Evolutionary conservation across 2,113 vertebrate species (phyloP).

Genomic region (Acrocephalus arundinaceus): DNA sequence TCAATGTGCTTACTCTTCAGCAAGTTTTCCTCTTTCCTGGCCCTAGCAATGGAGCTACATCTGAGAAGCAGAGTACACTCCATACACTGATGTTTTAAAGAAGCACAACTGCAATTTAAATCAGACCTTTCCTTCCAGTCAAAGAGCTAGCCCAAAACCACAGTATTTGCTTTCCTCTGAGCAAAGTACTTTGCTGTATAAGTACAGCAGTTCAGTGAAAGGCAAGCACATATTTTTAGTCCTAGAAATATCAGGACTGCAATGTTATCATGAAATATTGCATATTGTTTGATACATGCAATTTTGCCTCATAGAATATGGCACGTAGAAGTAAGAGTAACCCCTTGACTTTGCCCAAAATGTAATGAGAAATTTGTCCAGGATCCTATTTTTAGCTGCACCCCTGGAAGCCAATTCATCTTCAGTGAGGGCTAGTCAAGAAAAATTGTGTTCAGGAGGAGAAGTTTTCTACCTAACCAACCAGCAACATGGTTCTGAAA

Average conservation of each 20-base stretch:
- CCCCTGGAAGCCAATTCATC: not conserved
- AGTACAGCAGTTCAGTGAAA: not conserved
- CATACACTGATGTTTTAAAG: not conserved
- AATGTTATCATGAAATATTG: not conserved
- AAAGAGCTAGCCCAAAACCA: not conserved
- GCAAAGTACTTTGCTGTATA: not conserved
- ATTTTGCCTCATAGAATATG: not conserved
- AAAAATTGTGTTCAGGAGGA: not conserved
- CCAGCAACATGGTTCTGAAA: not conserved
- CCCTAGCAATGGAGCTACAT: not conserved
- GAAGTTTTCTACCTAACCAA: not conserved
- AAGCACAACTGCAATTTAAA: not conserved
- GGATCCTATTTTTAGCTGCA: slow-evolving; percentile 3
- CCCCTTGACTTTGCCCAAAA: not conserved
- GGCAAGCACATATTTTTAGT: not conserved
- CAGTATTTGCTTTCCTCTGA: not conserved
- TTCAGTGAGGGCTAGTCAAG: not conserved
- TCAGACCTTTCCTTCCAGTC: not conserved
- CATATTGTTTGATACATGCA: not conserved
- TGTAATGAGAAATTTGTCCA: not conserved
- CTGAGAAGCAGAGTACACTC: not conserved
- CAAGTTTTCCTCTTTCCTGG: not conserved
- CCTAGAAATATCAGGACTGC: not conserved
- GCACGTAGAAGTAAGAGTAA: not conserved
- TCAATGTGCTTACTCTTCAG: not conserved